Base-by-base conservation (phyloP, 2,888 invertebrate genomes). In the Cerastoderma edule region DNA sequence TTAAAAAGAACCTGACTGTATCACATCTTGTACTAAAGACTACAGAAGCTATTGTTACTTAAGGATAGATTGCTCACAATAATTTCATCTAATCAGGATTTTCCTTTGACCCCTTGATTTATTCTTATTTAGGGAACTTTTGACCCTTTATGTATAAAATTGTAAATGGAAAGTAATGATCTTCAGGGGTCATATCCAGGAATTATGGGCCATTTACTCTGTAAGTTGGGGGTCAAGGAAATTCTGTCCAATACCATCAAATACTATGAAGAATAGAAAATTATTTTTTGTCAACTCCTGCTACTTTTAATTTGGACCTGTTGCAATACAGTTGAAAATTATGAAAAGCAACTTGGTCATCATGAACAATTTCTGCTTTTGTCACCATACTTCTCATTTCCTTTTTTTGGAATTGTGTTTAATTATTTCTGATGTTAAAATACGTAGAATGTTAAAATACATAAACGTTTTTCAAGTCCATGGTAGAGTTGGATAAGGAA, bases 301-400 rank as follows among this genome's bases (percentile, higher is more conserved):
- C n/a, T n/a, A n/a, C n/a, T n/a, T n/a, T n/a, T n/a, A n/a, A n/a
- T n/a, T n/a, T 46, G 46, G 46, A 19, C 16, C 16, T 16, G n/a
- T 46, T 46, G n/a, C n/a, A 46, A 19, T 16, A 46, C n/a, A 46
- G n/a, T 19, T 46, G 46, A 5, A n/a, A 19, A 1, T 19, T 19
- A 46, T 19, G n/a, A 46, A 46, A 46, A n/a, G n/a, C 2, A 5
- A 19, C n/a, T 50, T 50, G 50, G 5, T 50, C n/a, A n/a, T 50
- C n/a, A n/a, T 50, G 8, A n/a, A 27, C 50, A 50, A 50, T 5
- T 50, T 50, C 22, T 50, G 22, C 50, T 50, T 50, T 50, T 50
- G 2, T 13, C 50, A 2, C 2, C 10, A 50, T 50, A 27, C 24
- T 50, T 50, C 1, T 22, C n/a, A 50, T 24, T 24, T n/a, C 24